Conservation (phyloP, 1,140 invertebrate genomes). For the Zaprionus kolodkinae region DNA sequence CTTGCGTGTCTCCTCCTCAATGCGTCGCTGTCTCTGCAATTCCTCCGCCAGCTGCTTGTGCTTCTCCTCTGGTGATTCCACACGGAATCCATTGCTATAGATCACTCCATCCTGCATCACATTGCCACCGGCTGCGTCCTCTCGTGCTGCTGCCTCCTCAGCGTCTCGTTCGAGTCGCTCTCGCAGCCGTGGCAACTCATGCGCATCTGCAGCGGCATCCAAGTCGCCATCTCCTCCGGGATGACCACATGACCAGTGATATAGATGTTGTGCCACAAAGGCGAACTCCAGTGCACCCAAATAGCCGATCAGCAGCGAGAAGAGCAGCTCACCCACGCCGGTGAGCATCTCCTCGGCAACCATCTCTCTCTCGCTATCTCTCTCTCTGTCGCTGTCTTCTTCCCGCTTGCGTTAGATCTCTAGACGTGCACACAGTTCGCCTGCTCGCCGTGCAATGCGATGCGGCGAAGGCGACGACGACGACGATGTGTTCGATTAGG, state of each 20-base stretch:
- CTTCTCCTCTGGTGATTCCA: conserved; percentile 60
- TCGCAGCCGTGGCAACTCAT: conserved; percentile 61
- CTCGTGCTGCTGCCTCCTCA: conserved; percentile 51
- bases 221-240: background rate
- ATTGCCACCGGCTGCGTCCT: conserved; percentile 52
- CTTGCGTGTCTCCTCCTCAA: conserved; percentile 68
- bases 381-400: background rate
- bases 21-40: conserved; percentile 63
- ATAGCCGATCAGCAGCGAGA: conserved; percentile 90
- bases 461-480: no score
- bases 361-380: conserved; percentile 31
- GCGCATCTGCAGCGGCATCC: conserved; percentile 47
- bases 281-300: conserved; percentile 89
- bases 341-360: conserved; percentile 62
- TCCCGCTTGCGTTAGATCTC: conserved; percentile 63
- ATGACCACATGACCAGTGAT: conserved; percentile 72
- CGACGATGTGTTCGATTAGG: background rate
- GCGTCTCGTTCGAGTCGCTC: conserved; percentile 61
- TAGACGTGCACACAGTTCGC: conserved; percentile 20
- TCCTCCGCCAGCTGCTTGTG: conserved; percentile 62
- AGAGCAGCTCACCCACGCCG: conserved; percentile 85
- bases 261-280: conserved; percentile 74
- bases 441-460: conserved; percentile 48
- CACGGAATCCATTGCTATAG: conserved; percentile 74
- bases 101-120: conserved; percentile 78